A percentile compares a stretch with the other conserved stretches of the same genome.
Conservation (phyloP, 1,140 invertebrate genomes). For the Orius insidiosus region DNA sequence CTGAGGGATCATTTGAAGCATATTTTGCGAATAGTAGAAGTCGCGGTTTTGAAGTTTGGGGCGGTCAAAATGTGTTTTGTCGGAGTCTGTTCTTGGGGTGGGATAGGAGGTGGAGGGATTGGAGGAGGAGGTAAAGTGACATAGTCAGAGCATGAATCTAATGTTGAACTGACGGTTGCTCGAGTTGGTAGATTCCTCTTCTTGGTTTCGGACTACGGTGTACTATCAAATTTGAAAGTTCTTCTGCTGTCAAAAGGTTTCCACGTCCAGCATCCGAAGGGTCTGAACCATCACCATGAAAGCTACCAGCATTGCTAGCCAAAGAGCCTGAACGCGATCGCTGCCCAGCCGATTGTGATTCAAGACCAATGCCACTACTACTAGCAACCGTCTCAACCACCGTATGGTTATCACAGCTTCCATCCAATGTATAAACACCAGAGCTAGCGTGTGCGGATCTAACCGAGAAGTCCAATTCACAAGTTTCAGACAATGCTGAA, state of each 20-base stretch:
- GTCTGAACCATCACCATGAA: constrained; percentile 69
- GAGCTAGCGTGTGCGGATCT: constrained; percentile 29
- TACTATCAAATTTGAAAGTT: constrained; percentile 63
- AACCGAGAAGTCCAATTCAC: constrained; percentile 32
- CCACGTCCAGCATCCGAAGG: constrained; percentile 53
- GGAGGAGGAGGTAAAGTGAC: constrained; percentile 56
- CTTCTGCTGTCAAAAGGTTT: constrained; percentile 54
- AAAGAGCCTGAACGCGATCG: constrained; percentile 51
- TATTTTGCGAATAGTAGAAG: constrained; percentile 15
- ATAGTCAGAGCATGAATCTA: constrained; percentile 77
- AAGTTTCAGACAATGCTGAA: constrained; percentile 45
- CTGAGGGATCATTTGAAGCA: constrained; percentile 6
- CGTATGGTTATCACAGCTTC: constrained; percentile 28
- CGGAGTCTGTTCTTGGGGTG: constrained; percentile 42
- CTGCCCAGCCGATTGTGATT: constrained; percentile 20
- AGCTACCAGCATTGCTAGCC: constrained; percentile 52
- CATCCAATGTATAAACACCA: constrained; percentile 24
- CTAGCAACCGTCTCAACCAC: constrained; percentile 24
- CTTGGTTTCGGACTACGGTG: constrained; percentile 31
- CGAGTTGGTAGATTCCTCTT: constrained; percentile 48
- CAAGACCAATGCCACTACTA: constrained; percentile 31
- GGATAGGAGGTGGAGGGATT: constrained; percentile 35
- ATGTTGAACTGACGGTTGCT: constrained; percentile 60
- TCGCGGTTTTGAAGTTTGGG: constrained; percentile 10
- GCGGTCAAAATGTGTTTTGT: constrained; percentile 32